Base-by-base conservation (phyloP, 2,797 vertebrate genomes). In the Luscinia luscinia region DNA sequence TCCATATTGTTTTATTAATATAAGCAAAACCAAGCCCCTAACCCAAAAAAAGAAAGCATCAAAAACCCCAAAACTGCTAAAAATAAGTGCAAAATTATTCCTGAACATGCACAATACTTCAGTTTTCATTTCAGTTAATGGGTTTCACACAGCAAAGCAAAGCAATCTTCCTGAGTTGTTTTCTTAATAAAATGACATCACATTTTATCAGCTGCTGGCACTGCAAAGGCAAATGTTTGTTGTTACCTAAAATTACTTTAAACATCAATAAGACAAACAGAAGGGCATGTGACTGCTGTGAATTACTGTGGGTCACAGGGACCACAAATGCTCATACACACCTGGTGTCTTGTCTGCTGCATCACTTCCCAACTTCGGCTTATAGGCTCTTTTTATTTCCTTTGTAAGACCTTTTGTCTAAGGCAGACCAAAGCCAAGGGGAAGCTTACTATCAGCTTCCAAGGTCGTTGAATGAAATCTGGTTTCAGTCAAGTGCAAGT, bases 121-220 rank as follows among this genome's bases (percentile, higher is more conserved):
- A 6, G 30, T 43, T 89, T 89, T 85, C 34, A 41, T 91, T 91
- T 77, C 43, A 79, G 51, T 62, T 66, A 74, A 78, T 0, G 4
- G 28, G n/a, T 80, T 93, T 91, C 78, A 77, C 49, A 78, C 41
- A 76, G 66, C 12, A 80, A 70, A 86, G 38, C 51, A 80, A 87
- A 90, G 58, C 57, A 89, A 49, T 28, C 48, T 67, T 12, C 1
- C 32, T 48, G 51, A 38, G 40, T 58, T 64, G 48, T n/a, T 22
- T 84, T 84, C 64, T 77, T 85, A 90, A 79, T 69, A 75, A 93
- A 95, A 90, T 49, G 28, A 41, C 55, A 63, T 69, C 45, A 43
- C 24, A 45, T 83, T 94, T 81, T 77, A 68, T 79, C 69, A 82
- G 46, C 52, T 84, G 67, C 30, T 84, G 48, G 23, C 22, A 62